phyloP scores from a whole-genome alignment of 1,140 invertebrate genomes.

The Cataglyphis hispanica region DNA sequence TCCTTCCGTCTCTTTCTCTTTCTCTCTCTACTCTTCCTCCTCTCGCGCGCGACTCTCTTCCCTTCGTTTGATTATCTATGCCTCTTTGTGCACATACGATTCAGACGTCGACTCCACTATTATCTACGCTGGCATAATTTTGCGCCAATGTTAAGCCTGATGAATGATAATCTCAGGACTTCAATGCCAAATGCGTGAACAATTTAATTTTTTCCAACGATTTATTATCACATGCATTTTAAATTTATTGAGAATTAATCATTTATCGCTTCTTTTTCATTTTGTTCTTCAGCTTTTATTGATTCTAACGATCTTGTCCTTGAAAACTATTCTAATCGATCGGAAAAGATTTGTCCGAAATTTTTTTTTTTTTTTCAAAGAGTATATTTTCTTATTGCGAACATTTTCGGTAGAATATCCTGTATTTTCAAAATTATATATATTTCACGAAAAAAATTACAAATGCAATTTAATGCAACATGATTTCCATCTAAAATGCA shows the following conservation, averaged over 20 bases:
- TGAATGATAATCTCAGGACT: constrained; percentile 23
- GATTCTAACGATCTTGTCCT: not conserved
- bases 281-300: not conserved
- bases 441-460: not conserved
- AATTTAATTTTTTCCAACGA: no score
- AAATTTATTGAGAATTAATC: not conserved
- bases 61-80: constrained; percentile 28
- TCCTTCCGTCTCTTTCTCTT: constrained; percentile 15
- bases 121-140: constrained; percentile 30
- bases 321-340: not conserved
- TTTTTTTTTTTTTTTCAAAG: not conserved
- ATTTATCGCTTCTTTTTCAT: not conserved
- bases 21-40: constrained; percentile 1
- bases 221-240: not conserved
- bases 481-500: not conserved
- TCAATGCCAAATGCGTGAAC: not conserved
- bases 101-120: not conserved
- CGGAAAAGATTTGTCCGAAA: not conserved
- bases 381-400: not conserved
- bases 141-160: not conserved
- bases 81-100: not conserved
- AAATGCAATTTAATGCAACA: not conserved
- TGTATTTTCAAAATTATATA: not conserved
- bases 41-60: constrained; percentile 33
- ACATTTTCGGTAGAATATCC: not conserved